Evolutionary conservation across 1,140 invertebrate genomes (phyloP).

Genomic region (Aethina tumida): DNA sequence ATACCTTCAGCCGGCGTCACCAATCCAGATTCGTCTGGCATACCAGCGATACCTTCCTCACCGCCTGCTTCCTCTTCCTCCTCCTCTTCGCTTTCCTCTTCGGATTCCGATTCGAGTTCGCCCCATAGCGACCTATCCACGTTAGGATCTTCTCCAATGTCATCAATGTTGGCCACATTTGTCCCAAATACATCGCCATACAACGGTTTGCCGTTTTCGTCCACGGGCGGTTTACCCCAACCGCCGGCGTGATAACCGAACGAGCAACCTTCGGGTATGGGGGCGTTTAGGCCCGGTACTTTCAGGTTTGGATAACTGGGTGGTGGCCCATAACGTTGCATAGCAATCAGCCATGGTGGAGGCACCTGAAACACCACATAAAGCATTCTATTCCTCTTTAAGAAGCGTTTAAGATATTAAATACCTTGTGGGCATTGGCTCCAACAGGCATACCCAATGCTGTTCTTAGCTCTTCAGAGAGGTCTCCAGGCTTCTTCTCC

Average conservation of each 20-base stretch:
- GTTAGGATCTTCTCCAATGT: constrained; percentile 74
- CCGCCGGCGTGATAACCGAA: constrained; percentile 99
- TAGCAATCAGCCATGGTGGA: constrained; percentile 98
- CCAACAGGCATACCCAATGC: constrained; percentile 98
- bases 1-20: constrained; percentile 79
- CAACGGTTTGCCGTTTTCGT: constrained; percentile 93
- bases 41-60: constrained; percentile 46
- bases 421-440: constrained; percentile 67
- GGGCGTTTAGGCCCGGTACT: constrained; percentile 88
- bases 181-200: constrained; percentile 98
- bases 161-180: constrained; percentile 48
- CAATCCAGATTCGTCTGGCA: constrained; percentile 48
- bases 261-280: constrained; percentile 91
- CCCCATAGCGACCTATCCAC: constrained; percentile 93
- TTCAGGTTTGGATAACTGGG: constrained; percentile 98
- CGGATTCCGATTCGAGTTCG: constrained; percentile 92
- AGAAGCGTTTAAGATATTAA: too few relatives aligned
- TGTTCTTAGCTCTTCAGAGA: constrained; percentile 91
- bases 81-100: constrained; percentile 83
- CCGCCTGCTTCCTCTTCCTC: constrained; percentile 71
- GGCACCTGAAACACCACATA: constrained; percentile 51
- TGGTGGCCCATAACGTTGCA: constrained; percentile 98
- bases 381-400: too few relatives aligned
- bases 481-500: constrained; percentile 97
- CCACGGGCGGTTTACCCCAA: constrained; percentile 99